Base-by-base conservation (phyloP, 2,797 vertebrate species). In the Malacoraja senta region DNA sequence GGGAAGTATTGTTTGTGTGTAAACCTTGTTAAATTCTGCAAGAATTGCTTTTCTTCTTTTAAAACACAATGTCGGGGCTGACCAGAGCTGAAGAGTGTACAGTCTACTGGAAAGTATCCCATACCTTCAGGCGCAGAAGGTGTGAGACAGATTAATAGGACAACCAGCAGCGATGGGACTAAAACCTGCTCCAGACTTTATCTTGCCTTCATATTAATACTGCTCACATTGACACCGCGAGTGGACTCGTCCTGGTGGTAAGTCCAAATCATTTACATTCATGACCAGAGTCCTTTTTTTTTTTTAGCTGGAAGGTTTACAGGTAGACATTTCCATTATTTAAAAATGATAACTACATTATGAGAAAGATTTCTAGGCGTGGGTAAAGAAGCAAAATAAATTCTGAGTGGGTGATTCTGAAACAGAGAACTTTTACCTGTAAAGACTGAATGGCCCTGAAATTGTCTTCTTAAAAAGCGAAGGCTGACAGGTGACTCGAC, bases 221-320 rank as follows among this genome's bases (percentile, higher is more conserved):
- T 99, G 95, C 97, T 99, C 93, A 95, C 97, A 93, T 97, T 98
- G 95, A 98, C 98, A 26, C 98, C 98, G 71, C 97, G 97, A 81
- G 98, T 97, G 93, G 98, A 98, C 93, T 98, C 98, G 71, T 99
- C 98, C 84, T 99, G 98, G 98, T 99, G 98, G 98, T 99, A 95
- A 97, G 98, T 96, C 93, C n/a, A 19, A 68, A 35, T 68, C 84
- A 68, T 88, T 88, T 63, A 88, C 65, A 88, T 68, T 88, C 84
- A 21, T 68, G n/a, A 35, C n/a, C 17, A 24, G 65, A 35, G 10
- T 88, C 84, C 0, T 0, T 35, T 88, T 88, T 88, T 61, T 35
- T 68, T 88, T 88, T 74, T 74, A 74, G 84, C 17, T 68, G 84
- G 68, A n/a, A 35, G 84, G 63, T 88, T 68, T 88, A 32, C 6